Percentiles rank a stretch among this genome's conserved stretches.
These are phyloP conservation scores for Sycobia sp. DNA, from an alignment of 1,140 invertebrate species.

Conservation along the genomic window DNA sequence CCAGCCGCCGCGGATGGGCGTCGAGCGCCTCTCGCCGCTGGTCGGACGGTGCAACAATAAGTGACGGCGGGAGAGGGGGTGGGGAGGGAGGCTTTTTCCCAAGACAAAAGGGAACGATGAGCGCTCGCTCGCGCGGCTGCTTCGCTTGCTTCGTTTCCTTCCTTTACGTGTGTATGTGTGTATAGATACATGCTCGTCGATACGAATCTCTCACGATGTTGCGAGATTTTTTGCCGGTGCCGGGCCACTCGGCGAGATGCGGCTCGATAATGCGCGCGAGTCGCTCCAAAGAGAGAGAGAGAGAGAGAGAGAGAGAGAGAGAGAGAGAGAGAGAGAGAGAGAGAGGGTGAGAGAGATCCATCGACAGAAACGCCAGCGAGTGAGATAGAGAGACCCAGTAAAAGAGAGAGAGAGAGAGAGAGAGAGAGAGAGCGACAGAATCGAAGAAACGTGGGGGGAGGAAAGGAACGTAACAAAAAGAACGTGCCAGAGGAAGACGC, in stretches of 20 bases:
- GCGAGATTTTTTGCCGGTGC: conserved; percentile 30
- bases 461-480: too few species aligned
- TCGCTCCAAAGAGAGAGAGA: neutral
- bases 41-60: too few species aligned
- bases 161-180: too few species aligned
- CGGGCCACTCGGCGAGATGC: conserved; percentile 5
- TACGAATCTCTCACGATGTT: conserved; percentile 34
- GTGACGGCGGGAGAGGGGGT: conserved; percentile 19
- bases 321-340: neutral
- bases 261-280: conserved; percentile 15
- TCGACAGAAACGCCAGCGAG: too few species aligned
- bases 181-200: conserved; percentile 28
- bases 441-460: neutral
- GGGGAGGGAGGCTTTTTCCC: conserved; percentile 20
- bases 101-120: conserved; percentile 23
- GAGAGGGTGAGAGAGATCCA: too few species aligned
- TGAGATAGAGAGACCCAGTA: too few species aligned
- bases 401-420: too few species aligned
- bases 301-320: neutral
- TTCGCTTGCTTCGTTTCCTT: conserved; percentile 19
- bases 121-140: neutral
- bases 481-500: too few species aligned
- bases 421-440: too few species aligned
- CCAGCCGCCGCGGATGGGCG: too few species aligned
- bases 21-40: too few species aligned